These are phyloP conservation scores for Chorisops tibialis DNA, from an alignment of 2,888 invertebrate species.

Conservation along the genomic window DNA sequence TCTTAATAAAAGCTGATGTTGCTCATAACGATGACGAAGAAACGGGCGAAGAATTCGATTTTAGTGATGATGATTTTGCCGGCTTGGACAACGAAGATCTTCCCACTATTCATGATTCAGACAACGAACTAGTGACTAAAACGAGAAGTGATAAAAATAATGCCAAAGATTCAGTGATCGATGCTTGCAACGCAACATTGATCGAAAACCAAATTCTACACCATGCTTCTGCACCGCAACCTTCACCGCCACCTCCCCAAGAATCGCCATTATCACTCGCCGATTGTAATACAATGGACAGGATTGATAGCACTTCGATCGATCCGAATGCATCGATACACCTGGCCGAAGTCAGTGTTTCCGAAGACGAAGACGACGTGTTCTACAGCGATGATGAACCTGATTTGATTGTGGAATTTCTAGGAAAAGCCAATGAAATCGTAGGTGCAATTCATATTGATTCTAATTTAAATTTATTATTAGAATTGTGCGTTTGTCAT, in stretches of 20 bases:
- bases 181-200: constrained; percentile 3
- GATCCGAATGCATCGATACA: not conserved
- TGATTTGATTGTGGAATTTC: constrained; percentile 45
- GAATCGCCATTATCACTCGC: not conserved
- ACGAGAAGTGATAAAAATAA: not conserved
- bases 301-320: constrained; percentile 2
- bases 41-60: constrained; percentile 43
- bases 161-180: constrained; percentile 1
- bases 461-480: not conserved
- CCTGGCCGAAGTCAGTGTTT: not conserved
- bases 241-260: not conserved
- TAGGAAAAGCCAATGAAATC: constrained; percentile 46
- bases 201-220: not conserved
- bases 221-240: not conserved
- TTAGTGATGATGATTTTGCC: constrained; percentile 43
- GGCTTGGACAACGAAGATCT: constrained; percentile 35
- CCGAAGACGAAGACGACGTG: constrained; percentile 36
- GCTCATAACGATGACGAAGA: not conserved
- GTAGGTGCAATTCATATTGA: constrained; percentile 38
- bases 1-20: not conserved
- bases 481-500: not conserved
- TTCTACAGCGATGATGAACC: constrained; percentile 38
- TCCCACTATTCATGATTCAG: constrained; percentile 2
- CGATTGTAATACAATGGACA: not conserved
- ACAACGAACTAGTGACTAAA: not conserved